These are phyloP conservation scores for Oxyura jamaicensis DNA, from an alignment of 2,113 vertebrate genomes.

Conservation along the genomic window DNA sequence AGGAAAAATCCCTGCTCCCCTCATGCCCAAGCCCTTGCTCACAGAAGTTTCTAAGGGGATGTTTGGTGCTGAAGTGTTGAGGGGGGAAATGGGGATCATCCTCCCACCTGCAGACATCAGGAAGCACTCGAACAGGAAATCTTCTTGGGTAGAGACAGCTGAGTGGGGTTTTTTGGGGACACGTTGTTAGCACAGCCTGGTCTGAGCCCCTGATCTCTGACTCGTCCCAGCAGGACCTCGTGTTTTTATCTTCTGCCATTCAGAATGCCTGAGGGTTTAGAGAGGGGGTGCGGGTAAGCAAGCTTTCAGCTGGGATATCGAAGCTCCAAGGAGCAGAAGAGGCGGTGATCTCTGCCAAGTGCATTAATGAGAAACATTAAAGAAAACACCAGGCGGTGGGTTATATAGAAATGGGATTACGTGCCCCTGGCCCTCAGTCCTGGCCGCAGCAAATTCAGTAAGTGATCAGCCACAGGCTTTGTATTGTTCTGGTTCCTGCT, in stretches of 20 bases:
- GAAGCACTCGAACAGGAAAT: not conserved
- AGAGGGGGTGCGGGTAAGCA: not conserved
- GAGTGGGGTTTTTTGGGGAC: not conserved
- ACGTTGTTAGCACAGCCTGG: not conserved
- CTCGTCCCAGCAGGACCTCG: not conserved
- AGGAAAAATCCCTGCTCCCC: not conserved
- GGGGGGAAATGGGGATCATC: not conserved
- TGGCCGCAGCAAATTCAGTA: not conserved
- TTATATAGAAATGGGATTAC: not conserved
- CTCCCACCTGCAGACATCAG: not conserved
- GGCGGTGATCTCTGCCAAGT: not conserved
- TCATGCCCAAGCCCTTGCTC: not conserved
- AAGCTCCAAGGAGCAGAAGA: not conserved
- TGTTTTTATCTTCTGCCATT: not conserved
- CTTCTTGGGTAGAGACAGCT: not conserved
- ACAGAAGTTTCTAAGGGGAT: not conserved
- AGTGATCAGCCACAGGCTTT: not conserved
- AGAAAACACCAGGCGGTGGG: not conserved
- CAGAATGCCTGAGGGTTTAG: not conserved
- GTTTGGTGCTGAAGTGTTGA: not conserved
- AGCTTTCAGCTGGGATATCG: not conserved
- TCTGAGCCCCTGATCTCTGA: not conserved
- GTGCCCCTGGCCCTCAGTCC: not conserved
- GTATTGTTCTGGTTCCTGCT: not conserved
- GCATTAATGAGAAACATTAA: not conserved